These are phyloP conservation scores for Sphecodes monilicornis DNA, from an alignment of 2,888 invertebrate genomes.

Conservation along the genomic window DNA sequence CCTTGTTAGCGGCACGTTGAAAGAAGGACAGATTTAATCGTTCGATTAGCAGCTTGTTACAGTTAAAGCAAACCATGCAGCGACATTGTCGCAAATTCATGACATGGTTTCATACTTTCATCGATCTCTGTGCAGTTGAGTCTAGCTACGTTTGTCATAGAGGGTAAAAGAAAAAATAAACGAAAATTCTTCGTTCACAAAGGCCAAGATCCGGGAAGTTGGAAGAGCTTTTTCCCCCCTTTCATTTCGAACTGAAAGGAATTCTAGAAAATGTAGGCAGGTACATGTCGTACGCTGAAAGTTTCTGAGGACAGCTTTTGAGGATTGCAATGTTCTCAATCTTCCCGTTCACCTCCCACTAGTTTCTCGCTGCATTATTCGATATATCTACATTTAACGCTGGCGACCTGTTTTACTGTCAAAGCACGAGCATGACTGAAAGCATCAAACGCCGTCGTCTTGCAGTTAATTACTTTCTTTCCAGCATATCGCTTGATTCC, in stretches of 20 bases:
- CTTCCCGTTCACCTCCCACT: constrained; percentile 47
- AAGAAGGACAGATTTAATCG: neutral
- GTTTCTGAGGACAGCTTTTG: constrained; percentile 60
- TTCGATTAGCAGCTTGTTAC: neutral
- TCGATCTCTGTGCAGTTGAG: constrained; percentile 13
- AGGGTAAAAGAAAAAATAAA: constrained; percentile 39
- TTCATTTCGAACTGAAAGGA: constrained; percentile 72
- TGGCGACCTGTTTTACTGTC: constrained; percentile 39
- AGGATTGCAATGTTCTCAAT: constrained; percentile 62
- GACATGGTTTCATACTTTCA: constrained; percentile 14
- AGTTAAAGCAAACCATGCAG: neutral
- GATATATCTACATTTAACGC: constrained; percentile 51
- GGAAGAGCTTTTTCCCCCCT: constrained; percentile 61
- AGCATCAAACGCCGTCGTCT: constrained; percentile 58
- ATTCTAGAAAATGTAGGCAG: constrained; percentile 69
- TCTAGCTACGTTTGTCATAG: constrained; percentile 30
- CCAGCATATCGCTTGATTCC: constrained; percentile 50
- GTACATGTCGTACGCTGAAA: constrained; percentile 56
- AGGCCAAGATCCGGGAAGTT: constrained; percentile 58
- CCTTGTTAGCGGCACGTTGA: neutral
- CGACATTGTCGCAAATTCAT: neutral
- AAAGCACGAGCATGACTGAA: constrained; percentile 38
- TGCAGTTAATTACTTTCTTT: constrained; percentile 68
- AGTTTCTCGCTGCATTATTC: constrained; percentile 37
- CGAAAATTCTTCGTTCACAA: constrained; percentile 55